phyloP scores from a whole-genome alignment of 2,888 invertebrate species.

The Drosophila rubida region DNA sequence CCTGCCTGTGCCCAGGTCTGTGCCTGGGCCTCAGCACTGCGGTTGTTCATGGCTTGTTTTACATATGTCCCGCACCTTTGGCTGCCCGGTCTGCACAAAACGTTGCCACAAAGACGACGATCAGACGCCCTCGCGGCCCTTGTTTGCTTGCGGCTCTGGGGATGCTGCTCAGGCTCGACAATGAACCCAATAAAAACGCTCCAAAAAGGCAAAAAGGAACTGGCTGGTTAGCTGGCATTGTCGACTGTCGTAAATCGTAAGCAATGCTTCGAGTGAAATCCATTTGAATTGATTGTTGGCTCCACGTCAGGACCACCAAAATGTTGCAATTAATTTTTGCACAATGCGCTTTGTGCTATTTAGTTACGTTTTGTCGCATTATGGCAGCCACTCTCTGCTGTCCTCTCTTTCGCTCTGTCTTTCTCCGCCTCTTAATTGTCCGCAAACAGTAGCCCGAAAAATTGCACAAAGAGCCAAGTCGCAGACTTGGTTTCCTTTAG shows the following conservation, averaged over 20 bases:
- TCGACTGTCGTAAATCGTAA: conserved; percentile 72
- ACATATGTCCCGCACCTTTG: conserved; percentile 84
- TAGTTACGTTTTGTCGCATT: conserved; percentile 60
- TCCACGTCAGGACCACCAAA: conserved; percentile 77
- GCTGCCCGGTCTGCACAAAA: conserved; percentile 31
- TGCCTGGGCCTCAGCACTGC: conserved; percentile 3
- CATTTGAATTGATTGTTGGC: conserved; percentile 75
- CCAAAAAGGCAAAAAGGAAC: conserved; percentile 61
- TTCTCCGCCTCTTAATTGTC: conserved; percentile 46
- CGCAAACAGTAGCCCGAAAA: conserved; percentile 42
- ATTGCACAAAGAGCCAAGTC: conserved; percentile 9
- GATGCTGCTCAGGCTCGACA: conserved; percentile 58
- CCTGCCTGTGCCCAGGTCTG: conserved; percentile 23
- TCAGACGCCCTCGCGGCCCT: conserved; percentile 42
- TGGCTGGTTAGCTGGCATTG: conserved; percentile 14
- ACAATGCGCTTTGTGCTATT: conserved; percentile 76
- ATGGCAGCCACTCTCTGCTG: conserved; percentile 40
- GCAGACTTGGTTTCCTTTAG: conserved; percentile 2
- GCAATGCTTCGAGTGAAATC: conserved; percentile 65
- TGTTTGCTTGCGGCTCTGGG: conserved; percentile 23
- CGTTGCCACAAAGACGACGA: conserved; percentile 33
- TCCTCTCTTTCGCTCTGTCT: background rate
- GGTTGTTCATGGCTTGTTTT: conserved; percentile 82
- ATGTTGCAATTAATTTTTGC: conserved; percentile 83
- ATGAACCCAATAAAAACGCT: conserved; percentile 78